Evolutionary conservation across 2,888 invertebrate species (phyloP).

Genomic region (Drosophila limbata): DNA sequence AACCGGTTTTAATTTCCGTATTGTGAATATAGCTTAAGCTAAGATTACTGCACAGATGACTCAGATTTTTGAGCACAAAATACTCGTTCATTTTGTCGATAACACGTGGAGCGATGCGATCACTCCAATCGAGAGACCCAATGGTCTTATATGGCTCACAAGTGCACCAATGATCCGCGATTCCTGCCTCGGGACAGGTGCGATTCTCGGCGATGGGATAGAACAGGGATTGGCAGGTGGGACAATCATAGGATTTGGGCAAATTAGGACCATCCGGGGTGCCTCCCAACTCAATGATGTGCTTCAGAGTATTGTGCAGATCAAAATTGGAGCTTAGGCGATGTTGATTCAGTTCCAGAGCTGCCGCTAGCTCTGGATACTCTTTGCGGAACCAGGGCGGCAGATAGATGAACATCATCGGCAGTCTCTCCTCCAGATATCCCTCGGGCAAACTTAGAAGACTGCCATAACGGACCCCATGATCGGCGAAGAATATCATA

Average conservation of each 20-base stretch:
- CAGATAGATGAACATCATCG: conserved; percentile 89
- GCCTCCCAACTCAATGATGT: conserved; percentile 87
- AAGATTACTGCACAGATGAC: conserved; percentile 47
- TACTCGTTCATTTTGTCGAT: conserved; percentile 65
- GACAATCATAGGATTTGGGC: conserved; percentile 86
- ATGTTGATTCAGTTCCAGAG: conserved; percentile 87
- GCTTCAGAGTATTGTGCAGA: conserved; percentile 89
- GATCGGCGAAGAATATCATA: conserved; percentile 90
- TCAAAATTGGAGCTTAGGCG: conserved; percentile 90
- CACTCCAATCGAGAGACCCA: conserved; percentile 75
- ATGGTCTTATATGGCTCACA: conserved; percentile 86
- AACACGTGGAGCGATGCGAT: conserved; percentile 78
- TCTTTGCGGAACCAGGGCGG: conserved; percentile 88
- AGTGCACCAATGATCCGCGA: conserved; percentile 90
- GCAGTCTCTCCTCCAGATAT: conserved; percentile 91
- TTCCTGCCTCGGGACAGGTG: conserved; percentile 88
- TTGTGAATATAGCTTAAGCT: conserved; percentile 27
- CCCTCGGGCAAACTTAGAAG: conserved; percentile 88
- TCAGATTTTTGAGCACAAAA: conserved; percentile 48
- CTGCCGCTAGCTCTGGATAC: conserved; percentile 86
- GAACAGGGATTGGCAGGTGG: conserved; percentile 88
- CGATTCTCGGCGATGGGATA: conserved; percentile 86
- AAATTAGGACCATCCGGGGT: conserved; percentile 60
- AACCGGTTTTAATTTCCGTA: conserved; percentile 39
- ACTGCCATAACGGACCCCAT: conserved; percentile 90